These are phyloP conservation scores for Polyploca ridens DNA, from an alignment of 2,888 invertebrate species.

Conservation along the genomic window DNA sequence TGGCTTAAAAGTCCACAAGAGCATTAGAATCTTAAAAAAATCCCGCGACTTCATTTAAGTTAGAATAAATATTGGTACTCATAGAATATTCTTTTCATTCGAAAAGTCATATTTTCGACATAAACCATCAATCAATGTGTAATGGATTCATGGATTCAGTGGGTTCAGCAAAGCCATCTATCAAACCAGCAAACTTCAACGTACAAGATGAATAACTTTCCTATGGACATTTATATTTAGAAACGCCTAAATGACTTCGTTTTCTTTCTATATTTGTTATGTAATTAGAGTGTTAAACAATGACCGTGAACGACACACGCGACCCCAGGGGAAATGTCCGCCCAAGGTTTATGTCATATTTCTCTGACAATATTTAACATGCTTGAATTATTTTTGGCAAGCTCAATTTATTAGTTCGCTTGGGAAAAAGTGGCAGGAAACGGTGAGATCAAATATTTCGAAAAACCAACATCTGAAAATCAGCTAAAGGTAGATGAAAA, in stretches of 20 bases:
- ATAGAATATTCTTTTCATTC: too few relatives aligned
- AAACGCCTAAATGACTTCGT: neutral
- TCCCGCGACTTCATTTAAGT: too few relatives aligned
- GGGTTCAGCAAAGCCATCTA: too few relatives aligned
- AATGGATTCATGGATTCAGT: too few relatives aligned
- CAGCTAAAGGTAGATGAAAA: too few relatives aligned
- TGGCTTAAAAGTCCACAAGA: neutral
- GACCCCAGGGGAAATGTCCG: neutral
- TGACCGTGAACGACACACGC: constrained; percentile 5
- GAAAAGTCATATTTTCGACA: too few relatives aligned
- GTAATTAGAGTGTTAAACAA: neutral
- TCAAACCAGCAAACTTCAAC: too few relatives aligned
- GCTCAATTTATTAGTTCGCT: neutral
- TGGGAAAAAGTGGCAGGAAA: too few relatives aligned
- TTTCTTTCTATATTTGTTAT: neutral
- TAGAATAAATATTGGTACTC: too few relatives aligned
- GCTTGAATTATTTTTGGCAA: constrained; percentile 3
- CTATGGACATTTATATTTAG: neutral
- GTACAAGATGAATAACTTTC: neutral
- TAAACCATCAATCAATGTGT: too few relatives aligned
- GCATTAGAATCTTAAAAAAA: neutral
- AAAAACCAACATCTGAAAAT: neutral
- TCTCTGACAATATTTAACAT: neutral
- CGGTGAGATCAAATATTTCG: too few relatives aligned
- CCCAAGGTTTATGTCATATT: constrained; percentile 3